Base-by-base conservation (phyloP, 2,888 invertebrate genomes). In the Cataglyphis cursor region DNA sequence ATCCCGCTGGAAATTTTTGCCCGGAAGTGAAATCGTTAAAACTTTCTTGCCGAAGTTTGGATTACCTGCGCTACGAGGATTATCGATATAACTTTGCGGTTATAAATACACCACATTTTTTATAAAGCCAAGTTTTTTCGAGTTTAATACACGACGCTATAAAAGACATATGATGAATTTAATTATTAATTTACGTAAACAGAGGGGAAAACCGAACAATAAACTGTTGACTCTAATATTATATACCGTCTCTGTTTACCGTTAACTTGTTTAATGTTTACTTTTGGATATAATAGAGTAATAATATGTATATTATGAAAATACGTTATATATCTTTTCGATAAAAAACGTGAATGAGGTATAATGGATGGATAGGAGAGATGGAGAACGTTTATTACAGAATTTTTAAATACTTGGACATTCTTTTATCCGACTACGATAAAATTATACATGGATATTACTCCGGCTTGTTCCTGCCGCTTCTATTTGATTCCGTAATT, bases 401-500 rank as follows among this genome's bases (percentile, higher is more conserved):
- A 72, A 59, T 59, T 72, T 72, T 59, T 44, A 72, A 72, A 59
- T 70, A 44, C 5, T 70, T n/a, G 15, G 21, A 31, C 57, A 21
- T 59, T 70, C 35, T 35, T 70, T 54, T 51, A 38, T 68, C 44
- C 35, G 70, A 59, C 35, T 80, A 44, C 78, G 28, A 44, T 80
- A 44, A 72, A 80, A 80, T 80, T 80, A 80, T 72, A 51, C n/a
- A 57, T 59, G 44, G 35, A 59, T 80, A 80, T 80, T 72, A 24
- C 15, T 44, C 72, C 28, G 18, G 31, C 31, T 57, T 64, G 62
- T 81, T n/a, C 57, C 62, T 41, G 38, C 10, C 41, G 78, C n/a
- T 64, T 72, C 31, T 54, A 62, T 76, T 54, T 83, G 75, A 81
- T 78, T 74, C 68, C 72, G 86, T 89, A 87, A 89, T 87, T 89